Conservation (phyloP, 1,140 invertebrate genomes). For the Drosophila prosaltans region DNA sequence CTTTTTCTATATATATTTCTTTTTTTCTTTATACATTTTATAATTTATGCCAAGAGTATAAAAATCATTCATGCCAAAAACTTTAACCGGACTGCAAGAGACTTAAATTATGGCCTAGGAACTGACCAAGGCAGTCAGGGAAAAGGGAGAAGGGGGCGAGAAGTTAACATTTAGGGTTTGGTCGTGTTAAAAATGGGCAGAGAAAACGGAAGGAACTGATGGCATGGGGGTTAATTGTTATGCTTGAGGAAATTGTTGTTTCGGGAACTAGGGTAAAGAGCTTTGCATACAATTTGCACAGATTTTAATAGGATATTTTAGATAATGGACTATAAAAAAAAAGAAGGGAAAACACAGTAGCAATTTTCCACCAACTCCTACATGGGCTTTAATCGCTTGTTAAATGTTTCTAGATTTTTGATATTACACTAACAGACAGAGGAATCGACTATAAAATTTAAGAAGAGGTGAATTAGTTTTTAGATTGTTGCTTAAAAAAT, state of each 20-base stretch:
- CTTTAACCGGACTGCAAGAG: slow-evolving; percentile 39
- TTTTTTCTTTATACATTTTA: slow-evolving; percentile 35
- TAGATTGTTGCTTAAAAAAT: no score
- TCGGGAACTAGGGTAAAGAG: slow-evolving; percentile 44
- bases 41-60: slow-evolving; percentile 68
- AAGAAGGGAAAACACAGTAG: slow-evolving; percentile 47
- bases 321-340: slow-evolving; percentile 28
- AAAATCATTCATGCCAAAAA: slow-evolving; percentile 64
- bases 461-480: no score
- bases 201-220: slow-evolving; percentile 3
- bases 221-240: slow-evolving; percentile 32
- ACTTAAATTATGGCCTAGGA: slow-evolving; percentile 54
- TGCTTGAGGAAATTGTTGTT: slow-evolving; percentile 42
- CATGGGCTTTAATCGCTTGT: slow-evolving; percentile 32
- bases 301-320: slow-evolving; percentile 57
- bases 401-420: slow-evolving; percentile 40
- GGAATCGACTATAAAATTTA: no score
- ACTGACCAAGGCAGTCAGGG: not conserved
- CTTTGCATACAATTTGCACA: slow-evolving; percentile 71
- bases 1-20: no score
- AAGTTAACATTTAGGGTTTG: slow-evolving; percentile 14
- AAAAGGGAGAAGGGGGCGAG: slow-evolving; percentile 3
- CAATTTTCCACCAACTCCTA: slow-evolving; percentile 33
- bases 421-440: slow-evolving; percentile 4
- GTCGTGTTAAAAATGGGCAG: slow-evolving; percentile 44